These are phyloP conservation scores for Scatophagus argus DNA, from an alignment of 2,113 vertebrate genomes.

Conservation along the genomic window DNA sequence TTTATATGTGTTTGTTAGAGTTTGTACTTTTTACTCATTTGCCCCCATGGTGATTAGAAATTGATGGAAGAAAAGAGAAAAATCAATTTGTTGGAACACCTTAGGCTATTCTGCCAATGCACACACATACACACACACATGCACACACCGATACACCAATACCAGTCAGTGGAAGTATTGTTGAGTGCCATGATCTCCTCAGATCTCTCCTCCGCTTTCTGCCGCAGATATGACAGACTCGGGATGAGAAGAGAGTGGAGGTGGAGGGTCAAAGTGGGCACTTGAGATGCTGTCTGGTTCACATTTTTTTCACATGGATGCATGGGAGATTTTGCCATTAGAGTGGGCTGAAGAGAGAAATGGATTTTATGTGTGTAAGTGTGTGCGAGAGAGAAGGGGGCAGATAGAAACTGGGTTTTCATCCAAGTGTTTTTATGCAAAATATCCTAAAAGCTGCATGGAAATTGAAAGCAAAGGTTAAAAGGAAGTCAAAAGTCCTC, in stretches of 20 bases:
- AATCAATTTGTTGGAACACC: conserved; percentile 12
- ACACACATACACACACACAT: neutral
- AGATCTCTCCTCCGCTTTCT: conserved; percentile 1
- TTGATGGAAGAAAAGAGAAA: conserved; percentile 15
- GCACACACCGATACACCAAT: neutral
- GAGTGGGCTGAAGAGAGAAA: conserved; percentile 25
- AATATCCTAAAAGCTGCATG: conserved; percentile 5
- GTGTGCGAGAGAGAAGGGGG: neutral
- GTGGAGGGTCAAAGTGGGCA: conserved; percentile 41
- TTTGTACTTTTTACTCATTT: conserved; percentile 3
- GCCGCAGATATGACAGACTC: neutral
- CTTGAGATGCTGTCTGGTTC: conserved; percentile 24
- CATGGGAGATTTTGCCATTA: conserved; percentile 37
- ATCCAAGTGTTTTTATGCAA: neutral
- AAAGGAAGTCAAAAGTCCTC: neutral
- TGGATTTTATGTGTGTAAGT: conserved; percentile 5
- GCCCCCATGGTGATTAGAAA: conserved; percentile 9
- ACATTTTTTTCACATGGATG: conserved; percentile 26
- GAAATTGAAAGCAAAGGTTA: conserved; percentile 17
- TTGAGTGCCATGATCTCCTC: rapidly evolving
- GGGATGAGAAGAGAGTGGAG: conserved; percentile 24
- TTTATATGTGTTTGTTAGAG: neutral
- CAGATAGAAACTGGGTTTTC: neutral
- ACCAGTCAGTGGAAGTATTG: neutral
- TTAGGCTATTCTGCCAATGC: neutral